Evolutionary conservation across 2,113 vertebrate species (phyloP), one percentile per base, ranked within the genome.

Genomic region (Gadus macrocephalus): DNA sequence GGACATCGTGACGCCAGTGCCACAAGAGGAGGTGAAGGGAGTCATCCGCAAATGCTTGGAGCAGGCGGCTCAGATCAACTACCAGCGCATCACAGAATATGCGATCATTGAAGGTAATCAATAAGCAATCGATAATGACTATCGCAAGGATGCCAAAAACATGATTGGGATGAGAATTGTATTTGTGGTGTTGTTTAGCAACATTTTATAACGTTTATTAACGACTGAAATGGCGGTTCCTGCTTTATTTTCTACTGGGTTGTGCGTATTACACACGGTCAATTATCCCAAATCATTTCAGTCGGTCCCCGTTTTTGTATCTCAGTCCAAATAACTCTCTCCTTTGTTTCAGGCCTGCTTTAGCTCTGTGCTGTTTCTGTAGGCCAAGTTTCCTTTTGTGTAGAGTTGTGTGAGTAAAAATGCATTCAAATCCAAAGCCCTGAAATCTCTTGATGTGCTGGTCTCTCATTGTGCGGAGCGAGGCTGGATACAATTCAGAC

Each of bases 331-430:
- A 90, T 91, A 90, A 91, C 89, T 86, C 78, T 89, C 83, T 87
- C 79, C 87, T 91, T 89, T 88, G 80, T 91, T 91, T 82, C 90
- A 91, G 90, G 88, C 83, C 84, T 86, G 81, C 88, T 90, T 90
- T 89, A 90, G 82, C 86, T 87, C 83, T 89, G 87, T 87, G 86
- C 85, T 89, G 85, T 87, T 14, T 88, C 84, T 87, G 80, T 91
- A 89, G 86, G 77, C 83, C 83, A 85, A 87, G 83, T 88, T 90
- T 82, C 85, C 88, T 93, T 93, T 93, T 94, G 91, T 94, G 81
- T 95, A 94, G 95, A 92, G 93, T 94, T 95, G 95, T 98, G 94
- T 98, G 95, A 97, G 96, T 99, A 98, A 98, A 98, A 98, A 98
- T 99, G 97, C 97, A 99, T 99, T 99, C 96, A 96, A 97, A 96